phyloP scores from a whole-genome alignment of 2,113 vertebrate species.

The Ictidomys tridecemlineatus region DNA sequence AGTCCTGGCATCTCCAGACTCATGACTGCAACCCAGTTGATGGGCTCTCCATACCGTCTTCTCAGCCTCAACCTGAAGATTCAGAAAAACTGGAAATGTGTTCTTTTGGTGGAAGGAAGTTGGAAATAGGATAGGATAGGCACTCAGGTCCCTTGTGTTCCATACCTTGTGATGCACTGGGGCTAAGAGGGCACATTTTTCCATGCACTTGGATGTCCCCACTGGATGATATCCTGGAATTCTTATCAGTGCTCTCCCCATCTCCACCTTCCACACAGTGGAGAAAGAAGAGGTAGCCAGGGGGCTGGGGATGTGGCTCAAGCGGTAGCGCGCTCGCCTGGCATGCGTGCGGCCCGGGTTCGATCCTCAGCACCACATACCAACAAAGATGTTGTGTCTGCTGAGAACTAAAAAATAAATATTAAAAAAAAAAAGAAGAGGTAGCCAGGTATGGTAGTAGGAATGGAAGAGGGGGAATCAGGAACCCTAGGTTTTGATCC shows the following conservation, averaged over 20 bases:
- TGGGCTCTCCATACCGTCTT: not conserved
- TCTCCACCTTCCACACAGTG: slow-evolving; percentile 29
- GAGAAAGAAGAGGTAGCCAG: slow-evolving; percentile 7
- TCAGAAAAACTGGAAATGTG: not conserved
- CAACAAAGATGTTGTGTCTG: too few species aligned
- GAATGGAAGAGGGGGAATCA: slow-evolving; percentile 3
- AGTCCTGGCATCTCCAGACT: not conserved
- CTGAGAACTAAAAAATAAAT: too few species aligned
- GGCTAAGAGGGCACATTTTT: not conserved
- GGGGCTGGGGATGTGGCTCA: too few species aligned
- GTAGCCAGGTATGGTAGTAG: not conserved
- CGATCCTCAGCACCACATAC: too few species aligned
- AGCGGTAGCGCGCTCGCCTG: too few species aligned
- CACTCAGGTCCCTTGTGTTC: not conserved
- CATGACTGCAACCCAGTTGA: not conserved
- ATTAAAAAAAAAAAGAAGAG: too few species aligned
- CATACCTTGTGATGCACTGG: not conserved
- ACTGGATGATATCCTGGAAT: not conserved
- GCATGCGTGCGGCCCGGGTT: too few species aligned
- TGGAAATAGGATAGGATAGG: slow-evolving; percentile 34
- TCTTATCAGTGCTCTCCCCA: not conserved
- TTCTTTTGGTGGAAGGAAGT: slow-evolving; percentile 1
- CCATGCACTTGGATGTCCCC: not conserved
- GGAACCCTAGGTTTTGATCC: slow-evolving; percentile 7
- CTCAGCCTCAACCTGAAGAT: not conserved